Percentiles rank a stretch among this genome's conserved stretches.
phyloP scores from a whole-genome alignment of 2,797 vertebrate species.

The Myotis myotis region DNA sequence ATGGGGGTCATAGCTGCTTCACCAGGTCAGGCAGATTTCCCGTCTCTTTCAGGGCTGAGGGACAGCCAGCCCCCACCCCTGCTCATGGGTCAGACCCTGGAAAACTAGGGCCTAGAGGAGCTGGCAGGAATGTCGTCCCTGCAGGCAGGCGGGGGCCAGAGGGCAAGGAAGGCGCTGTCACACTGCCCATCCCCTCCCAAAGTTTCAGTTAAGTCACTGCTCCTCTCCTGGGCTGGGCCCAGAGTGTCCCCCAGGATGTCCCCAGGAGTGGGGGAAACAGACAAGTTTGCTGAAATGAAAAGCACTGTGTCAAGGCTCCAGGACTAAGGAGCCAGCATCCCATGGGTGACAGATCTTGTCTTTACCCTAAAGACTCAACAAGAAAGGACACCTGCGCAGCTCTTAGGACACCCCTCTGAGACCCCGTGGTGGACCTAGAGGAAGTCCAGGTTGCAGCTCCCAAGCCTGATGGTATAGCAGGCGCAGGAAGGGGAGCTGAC shows the following conservation, averaged over 20 bases:
- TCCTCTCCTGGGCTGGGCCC: fast-evolving
- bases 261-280: not conserved
- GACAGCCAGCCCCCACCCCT: not conserved
- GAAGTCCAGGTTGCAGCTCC: not conserved
- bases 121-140: not conserved
- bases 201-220: not conserved
- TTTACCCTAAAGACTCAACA: not conserved
- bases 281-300: not conserved
- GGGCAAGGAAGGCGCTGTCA: not conserved
- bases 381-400: not conserved
- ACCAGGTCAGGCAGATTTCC: not conserved
- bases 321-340: no score
- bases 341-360: not conserved
- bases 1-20: fast-evolving
- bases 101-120: not conserved
- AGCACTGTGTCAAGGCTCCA: not conserved
- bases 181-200: not conserved
- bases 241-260: no score
- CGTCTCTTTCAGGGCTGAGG: not conserved
- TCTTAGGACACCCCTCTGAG: fast-evolving
- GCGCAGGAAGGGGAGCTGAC: no score
- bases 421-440: fast-evolving
- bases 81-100: not conserved
- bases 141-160: fast-evolving
- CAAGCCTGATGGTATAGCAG: not conserved